A percentile compares a stretch with the other conserved stretches of the same genome.
Evolutionary conservation across 1,140 invertebrate species (phyloP).

Genomic region (Himalopsyche phryganea): DNA sequence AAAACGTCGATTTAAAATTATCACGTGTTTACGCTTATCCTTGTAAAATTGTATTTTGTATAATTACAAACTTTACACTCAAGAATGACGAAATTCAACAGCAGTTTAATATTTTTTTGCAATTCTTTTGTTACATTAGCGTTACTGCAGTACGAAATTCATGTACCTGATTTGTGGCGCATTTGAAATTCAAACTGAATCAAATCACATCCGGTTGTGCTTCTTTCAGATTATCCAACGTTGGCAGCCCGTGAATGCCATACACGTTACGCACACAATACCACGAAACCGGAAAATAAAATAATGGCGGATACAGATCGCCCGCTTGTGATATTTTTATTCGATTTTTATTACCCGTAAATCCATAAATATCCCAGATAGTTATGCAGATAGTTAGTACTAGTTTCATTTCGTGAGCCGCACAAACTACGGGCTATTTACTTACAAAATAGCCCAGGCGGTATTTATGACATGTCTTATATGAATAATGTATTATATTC

Average conservation of each 20-base stretch:
- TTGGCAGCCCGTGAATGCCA: not conserved
- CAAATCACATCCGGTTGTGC: not conserved
- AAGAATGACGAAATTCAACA: too few species aligned
- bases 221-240: not conserved
- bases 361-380: slow-evolving; percentile 7
- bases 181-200: not conserved
- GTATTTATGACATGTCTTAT: not conserved
- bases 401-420: not conserved
- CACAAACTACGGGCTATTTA: not conserved
- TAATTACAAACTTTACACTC: too few species aligned
- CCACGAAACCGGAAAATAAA: not conserved
- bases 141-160: not conserved
- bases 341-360: slow-evolving; percentile 8
- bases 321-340: not conserved
- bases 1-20: too few species aligned
- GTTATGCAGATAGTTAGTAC: not conserved
- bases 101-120: too few species aligned
- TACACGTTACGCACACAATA: not conserved
- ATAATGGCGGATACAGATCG: slow-evolving; percentile 1
- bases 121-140: too few species aligned
- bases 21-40: too few species aligned
- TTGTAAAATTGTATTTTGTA: too few species aligned
- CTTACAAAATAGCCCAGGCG: not conserved
- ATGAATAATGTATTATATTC: not conserved
- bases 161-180: not conserved